These are phyloP conservation scores for Pheosia gnoma DNA, from an alignment of 2,888 invertebrate genomes.

Conservation along the genomic window DNA sequence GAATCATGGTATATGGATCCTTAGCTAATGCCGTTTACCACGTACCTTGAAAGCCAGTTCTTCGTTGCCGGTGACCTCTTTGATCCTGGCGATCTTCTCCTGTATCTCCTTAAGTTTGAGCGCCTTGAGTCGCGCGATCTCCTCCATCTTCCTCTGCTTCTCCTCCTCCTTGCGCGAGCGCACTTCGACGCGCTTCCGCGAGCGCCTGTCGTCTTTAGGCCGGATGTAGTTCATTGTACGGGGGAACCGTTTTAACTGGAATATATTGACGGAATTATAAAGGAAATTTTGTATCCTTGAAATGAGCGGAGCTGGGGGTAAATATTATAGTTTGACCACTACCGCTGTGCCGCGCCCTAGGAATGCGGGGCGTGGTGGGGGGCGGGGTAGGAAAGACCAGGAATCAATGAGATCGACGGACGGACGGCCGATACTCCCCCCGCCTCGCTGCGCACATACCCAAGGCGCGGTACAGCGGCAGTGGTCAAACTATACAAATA, in stretches of 20 bases:
- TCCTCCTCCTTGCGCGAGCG: constrained; percentile 90
- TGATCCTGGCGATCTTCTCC: constrained; percentile 93
- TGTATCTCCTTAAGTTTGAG: constrained; percentile 95
- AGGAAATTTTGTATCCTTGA: too few relatives aligned
- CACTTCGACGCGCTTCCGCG: constrained; percentile 90
- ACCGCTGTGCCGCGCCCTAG: too few relatives aligned
- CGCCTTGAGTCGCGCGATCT: constrained; percentile 93
- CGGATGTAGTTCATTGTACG: constrained; percentile 94
- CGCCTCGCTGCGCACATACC: too few relatives aligned
- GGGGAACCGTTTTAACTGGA: constrained; percentile 94
- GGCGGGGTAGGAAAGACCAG: too few relatives aligned
- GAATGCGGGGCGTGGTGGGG: too few relatives aligned
- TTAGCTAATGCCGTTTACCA: background rate
- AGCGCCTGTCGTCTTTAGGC: constrained; percentile 90
- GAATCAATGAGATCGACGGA: too few relatives aligned
- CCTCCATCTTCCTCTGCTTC: constrained; percentile 92
- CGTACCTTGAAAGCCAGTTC: constrained; percentile 86
- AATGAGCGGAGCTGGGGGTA: too few relatives aligned
- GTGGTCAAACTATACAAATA: too few relatives aligned
- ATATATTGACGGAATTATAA: background rate
- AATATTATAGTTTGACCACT: too few relatives aligned
- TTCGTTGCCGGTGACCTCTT: constrained; percentile 94
- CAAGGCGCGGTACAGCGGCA: too few relatives aligned
- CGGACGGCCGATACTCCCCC: too few relatives aligned
- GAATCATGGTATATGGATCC: too few relatives aligned